Percentiles rank a stretch among this genome's conserved stretches.
Conservation (phyloP, 2,797 vertebrate species). For the Pseudopleuronectes americanus region DNA sequence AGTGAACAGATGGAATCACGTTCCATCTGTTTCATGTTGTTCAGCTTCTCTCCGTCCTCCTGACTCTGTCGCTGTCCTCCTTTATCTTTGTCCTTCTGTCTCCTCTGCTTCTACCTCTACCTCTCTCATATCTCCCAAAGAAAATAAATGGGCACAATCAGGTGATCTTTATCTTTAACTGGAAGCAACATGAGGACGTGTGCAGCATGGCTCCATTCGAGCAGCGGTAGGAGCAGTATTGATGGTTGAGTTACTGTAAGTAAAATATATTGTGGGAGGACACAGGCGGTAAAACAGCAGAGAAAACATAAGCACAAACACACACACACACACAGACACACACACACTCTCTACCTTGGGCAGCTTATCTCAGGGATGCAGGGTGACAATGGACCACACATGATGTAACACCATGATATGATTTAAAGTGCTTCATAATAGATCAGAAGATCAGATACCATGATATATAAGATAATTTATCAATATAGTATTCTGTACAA, state of each 20-base stretch:
- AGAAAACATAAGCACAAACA: conserved; percentile 8
- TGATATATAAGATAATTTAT: not conserved
- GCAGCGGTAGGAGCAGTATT: conserved; percentile 18
- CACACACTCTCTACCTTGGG: conserved; percentile 12
- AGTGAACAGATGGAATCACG: too few relatives aligned
- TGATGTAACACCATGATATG: conserved; percentile 29
- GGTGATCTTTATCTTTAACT: conserved; percentile 48
- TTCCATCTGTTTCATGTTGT: conserved; percentile 16
- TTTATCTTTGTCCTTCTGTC: conserved; percentile 23
- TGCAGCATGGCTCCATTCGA: conserved; percentile 32
- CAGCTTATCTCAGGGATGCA: conserved; percentile 42
- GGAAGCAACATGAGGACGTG: conserved; percentile 26
- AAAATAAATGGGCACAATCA: conserved; percentile 50
- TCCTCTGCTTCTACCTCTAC: conserved; percentile 26
- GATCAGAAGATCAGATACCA: not conserved
- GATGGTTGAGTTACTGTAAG: conserved; percentile 43
- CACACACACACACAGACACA: conserved; percentile 8
- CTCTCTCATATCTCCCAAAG: conserved; percentile 30
- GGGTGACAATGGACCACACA: conserved; percentile 18
- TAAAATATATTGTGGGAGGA: conserved; percentile 32
- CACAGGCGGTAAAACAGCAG: conserved; percentile 22
- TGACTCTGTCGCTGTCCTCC: not conserved
- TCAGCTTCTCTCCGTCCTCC: conserved; percentile 20
- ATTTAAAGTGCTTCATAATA: conserved; percentile 2
- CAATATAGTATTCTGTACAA: not conserved